Conservation (phyloP, 2,113 vertebrate genomes). For the Cnemophilus loriae region DNA sequence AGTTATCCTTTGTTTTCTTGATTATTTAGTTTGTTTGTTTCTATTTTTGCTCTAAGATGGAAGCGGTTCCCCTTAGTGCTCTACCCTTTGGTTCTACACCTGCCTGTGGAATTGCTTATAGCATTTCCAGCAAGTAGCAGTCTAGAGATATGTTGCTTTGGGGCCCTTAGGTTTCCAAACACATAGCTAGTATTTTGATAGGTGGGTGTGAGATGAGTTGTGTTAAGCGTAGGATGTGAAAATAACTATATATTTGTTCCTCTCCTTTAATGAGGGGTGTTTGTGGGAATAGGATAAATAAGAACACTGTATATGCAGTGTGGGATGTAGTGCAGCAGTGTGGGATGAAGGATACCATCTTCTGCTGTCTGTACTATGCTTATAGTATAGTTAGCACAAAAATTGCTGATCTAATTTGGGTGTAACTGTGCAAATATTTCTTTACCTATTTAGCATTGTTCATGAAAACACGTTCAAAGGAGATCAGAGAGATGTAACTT, state of each 20-base stretch:
- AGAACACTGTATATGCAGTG: not conserved
- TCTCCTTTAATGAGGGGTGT: not conserved
- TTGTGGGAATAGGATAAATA: not conserved
- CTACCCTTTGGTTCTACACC: not conserved
- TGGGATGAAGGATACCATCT: not conserved
- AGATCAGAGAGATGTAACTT: not conserved
- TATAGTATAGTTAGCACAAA: not conserved
- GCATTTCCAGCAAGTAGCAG: not conserved
- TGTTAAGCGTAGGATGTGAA: conserved; percentile 8
- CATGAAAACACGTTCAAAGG: not conserved
- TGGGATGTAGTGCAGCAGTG: not conserved
- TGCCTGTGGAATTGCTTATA: not conserved
- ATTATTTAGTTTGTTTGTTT: not conserved
- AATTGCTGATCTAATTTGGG: not conserved
- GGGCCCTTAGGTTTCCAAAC: not conserved
- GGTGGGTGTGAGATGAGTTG: not conserved
- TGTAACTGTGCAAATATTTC: not conserved
- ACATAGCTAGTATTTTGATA: not conserved
- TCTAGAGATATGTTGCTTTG: not conserved
- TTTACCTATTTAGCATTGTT: not conserved
- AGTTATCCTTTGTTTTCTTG: not conserved
- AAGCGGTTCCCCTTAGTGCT: not conserved
- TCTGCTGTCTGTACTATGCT: not conserved
- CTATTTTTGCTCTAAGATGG: not conserved
- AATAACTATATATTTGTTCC: not conserved